Base-by-base conservation (phyloP, 2,113 vertebrate genomes). In the Thomomys bottae region DNA sequence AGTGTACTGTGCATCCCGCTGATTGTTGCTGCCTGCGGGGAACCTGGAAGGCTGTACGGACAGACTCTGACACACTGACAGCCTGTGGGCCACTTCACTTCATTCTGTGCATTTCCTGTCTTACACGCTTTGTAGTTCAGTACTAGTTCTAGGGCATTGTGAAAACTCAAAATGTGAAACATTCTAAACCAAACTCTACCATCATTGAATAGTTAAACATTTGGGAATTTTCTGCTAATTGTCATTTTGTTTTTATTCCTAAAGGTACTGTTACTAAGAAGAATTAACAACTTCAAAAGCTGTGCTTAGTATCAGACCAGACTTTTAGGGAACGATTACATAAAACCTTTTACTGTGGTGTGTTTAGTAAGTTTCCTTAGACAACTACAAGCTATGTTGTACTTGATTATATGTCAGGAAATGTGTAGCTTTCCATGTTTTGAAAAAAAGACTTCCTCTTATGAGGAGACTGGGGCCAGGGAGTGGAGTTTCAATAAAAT, bases 191-290 rank as follows among this genome's bases (percentile, higher is more conserved):
- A 10, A 49, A 14, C n/a, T 30, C 32, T 2, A 0, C 21, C 5
- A 26, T 12, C 23, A 0, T 1, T 23, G 66, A 8, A 1, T n/a
- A 11, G 1, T 6, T 34, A 26, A 14, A 32, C 18, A 0, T 24
- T 10, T 5, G 7, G 18, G 45, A 20, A 8, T 57, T 71, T 70
- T 81, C 82, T 61, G 72, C 45, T 32, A 3, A 14, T 54, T 75
- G 34, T 80, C 38, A 9, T 78, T 45, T 20, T 67, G 34, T 81
- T 64, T 20, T 28, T 66, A 2, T 61, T 54, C 15, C 63, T 30
- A 12, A 17, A 80, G 8, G 49, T 20, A 20, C 26, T 54, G 1
- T 45, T 24, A 7, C 42, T 88, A 42, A 54, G 8, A 90, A 63
- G 8, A 88, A 63, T 63, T 26, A 78, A 76, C 49, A 40, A 32